These are phyloP conservation scores for Epinotia brunnichana DNA, from an alignment of 2,888 invertebrate genomes.

Conservation along the genomic window DNA sequence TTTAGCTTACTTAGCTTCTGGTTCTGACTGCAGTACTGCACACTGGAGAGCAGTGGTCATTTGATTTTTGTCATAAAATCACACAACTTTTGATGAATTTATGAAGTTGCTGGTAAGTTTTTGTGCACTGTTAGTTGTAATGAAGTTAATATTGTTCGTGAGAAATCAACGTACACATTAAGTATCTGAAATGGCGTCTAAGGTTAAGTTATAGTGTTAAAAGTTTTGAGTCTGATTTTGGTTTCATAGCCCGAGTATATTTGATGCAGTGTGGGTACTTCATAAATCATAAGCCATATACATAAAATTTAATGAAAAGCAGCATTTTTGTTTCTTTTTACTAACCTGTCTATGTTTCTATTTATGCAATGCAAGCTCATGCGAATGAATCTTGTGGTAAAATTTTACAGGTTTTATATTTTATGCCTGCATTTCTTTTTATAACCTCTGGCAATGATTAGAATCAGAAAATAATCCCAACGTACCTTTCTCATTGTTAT, in stretches of 20 bases:
- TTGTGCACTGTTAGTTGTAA: neutral
- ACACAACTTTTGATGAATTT: neutral
- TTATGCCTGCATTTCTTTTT: neutral
- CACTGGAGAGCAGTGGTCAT: no score
- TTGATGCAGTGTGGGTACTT: neutral
- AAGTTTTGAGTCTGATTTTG: neutral
- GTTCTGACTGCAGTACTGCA: no score
- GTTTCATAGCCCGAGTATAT: neutral
- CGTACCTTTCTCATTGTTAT: neutral
- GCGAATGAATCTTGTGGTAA: neutral
- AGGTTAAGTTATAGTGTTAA: neutral
- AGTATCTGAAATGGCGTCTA: neutral
- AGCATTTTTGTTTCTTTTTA: neutral
- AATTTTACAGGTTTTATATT: neutral
- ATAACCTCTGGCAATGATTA: neutral
- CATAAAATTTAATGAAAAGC: neutral
- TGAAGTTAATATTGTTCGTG: neutral
- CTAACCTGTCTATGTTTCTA: neutral
- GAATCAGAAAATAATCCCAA: neutral
- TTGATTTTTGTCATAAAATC: no score
- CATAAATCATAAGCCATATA: neutral
- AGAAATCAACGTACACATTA: neutral
- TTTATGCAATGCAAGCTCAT: neutral
- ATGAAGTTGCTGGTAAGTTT: slow-evolving; percentile 1
- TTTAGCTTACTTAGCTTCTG: no score